These are phyloP conservation scores for Oscarella lobularis DNA, from an alignment of 37 sponge, comb jelly and placozoan genomes.

Conservation along the genomic window DNA sequence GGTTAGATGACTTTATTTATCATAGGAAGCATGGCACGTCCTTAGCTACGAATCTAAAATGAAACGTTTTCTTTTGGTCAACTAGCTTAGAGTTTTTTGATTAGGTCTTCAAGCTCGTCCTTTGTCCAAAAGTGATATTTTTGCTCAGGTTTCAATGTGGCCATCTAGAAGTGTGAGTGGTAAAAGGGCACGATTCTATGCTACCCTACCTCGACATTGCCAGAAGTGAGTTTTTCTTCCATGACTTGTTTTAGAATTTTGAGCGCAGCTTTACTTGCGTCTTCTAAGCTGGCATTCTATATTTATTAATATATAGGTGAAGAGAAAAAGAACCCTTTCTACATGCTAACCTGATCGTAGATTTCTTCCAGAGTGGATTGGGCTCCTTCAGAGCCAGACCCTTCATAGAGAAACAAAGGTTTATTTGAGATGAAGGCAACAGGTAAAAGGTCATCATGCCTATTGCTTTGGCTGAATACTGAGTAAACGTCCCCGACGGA, in stretches of 20 bases:
- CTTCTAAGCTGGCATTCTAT: constrained; percentile 58
- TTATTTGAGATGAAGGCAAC: not conserved
- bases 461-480: constrained; percentile 89
- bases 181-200: not conserved
- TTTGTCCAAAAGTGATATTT: constrained; percentile 44
- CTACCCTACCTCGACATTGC: constrained; percentile 71
- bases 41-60: too few relatives aligned
- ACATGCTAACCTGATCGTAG: constrained; percentile 50
- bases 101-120: constrained; percentile 47
- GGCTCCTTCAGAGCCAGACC: constrained; percentile 91
- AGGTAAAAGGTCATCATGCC: too few relatives aligned
- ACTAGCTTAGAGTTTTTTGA: constrained; percentile 34
- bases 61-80: too few relatives aligned
- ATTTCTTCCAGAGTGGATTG: constrained; percentile 83
- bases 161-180: constrained; percentile 17
- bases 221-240: constrained; percentile 89
- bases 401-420: constrained; percentile 8
- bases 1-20: too few relatives aligned
- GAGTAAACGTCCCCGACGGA: constrained; percentile 80
- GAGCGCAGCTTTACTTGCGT: constrained; percentile 62
- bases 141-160: constrained; percentile 20
- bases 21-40: too few relatives aligned
- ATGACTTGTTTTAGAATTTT: constrained; percentile 89
- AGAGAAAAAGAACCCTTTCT: not conserved
- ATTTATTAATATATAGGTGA: too few relatives aligned